A percentile compares a stretch with the other conserved stretches of the same genome.
Evolutionary conservation across 2,888 invertebrate species (phyloP).

Genomic region (Brachyopa scutellaris): DNA sequence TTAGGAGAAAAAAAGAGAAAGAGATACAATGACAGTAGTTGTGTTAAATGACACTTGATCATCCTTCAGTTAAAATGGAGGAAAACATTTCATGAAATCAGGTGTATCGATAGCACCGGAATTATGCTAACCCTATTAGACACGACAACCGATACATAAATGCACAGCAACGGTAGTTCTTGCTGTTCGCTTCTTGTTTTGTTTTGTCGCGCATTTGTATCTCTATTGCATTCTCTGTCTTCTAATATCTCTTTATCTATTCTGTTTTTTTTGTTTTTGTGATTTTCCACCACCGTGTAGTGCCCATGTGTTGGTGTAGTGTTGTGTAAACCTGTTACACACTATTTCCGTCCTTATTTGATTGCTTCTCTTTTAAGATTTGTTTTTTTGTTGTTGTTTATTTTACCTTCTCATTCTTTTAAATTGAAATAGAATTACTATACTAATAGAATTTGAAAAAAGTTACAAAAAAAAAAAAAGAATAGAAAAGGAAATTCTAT

Average conservation of each 20-base stretch:
- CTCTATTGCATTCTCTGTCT: not conserved
- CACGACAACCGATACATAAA: not conserved
- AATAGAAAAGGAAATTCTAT: slow-evolving; percentile 38
- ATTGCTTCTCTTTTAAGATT: slow-evolving; percentile 34
- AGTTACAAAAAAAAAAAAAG: slow-evolving; percentile 23
- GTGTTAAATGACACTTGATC: too few relatives aligned
- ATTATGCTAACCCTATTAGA: not conserved
- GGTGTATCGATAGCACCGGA: not conserved
- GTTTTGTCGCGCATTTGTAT: too few relatives aligned
- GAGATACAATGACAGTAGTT: too few relatives aligned
- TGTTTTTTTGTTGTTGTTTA: slow-evolving; percentile 13
- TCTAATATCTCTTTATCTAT: not conserved
- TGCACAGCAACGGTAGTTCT: slow-evolving; percentile 21
- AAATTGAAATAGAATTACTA: slow-evolving; percentile 28
- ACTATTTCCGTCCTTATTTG: slow-evolving; percentile 65
- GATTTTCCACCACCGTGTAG: not conserved
- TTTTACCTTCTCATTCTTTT: slow-evolving; percentile 37
- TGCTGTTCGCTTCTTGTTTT: too few relatives aligned
- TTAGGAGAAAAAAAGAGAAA: too few relatives aligned
- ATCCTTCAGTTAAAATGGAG: too few relatives aligned
- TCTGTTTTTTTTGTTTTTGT: not conserved
- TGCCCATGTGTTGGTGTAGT: slow-evolving; percentile 24
- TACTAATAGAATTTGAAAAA: not conserved
- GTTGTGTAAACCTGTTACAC: slow-evolving; percentile 64
- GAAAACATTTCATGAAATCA: too few relatives aligned